A percentile compares a stretch with the other conserved stretches of the same genome.
phyloP scores from a whole-genome alignment of 2,797 vertebrate genomes.

The Sphenopsis melanotis region DNA sequence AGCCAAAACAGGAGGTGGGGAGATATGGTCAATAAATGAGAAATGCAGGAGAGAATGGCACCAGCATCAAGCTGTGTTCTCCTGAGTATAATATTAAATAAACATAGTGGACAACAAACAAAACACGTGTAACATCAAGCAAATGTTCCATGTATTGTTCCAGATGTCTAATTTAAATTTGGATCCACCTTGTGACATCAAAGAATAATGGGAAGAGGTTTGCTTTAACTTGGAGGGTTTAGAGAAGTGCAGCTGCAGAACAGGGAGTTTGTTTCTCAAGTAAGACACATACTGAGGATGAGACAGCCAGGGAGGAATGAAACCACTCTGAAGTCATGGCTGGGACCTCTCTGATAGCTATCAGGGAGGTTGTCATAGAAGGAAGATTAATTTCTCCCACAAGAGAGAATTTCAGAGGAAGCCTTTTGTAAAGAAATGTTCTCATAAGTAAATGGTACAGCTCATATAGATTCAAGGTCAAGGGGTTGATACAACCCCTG shows the following conservation, averaged over 20 bases:
- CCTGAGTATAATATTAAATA: not conserved
- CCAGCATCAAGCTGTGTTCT: not conserved
- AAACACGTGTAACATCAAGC: not conserved
- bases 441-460: conserved; percentile 29
- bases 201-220: not conserved
- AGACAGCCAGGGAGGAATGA: not conserved
- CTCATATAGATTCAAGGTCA: conserved; percentile 28
- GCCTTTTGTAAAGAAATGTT: conserved; percentile 33
- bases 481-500: conserved; percentile 34
- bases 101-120: not conserved
- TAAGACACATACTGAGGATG: not conserved
- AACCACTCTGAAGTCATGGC: not conserved
- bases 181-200: not conserved
- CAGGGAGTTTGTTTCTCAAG: not conserved
- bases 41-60: not conserved
- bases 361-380: not conserved
- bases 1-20: not conserved
- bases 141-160: not conserved
- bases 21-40: not conserved
- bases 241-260: not conserved
- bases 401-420: conserved; percentile 33
- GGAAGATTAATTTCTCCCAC: conserved; percentile 48
- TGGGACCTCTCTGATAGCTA: conserved; percentile 3
- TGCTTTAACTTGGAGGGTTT: not conserved
- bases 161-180: not conserved